phyloP scores from a whole-genome alignment of 2,888 invertebrate species.

The Coremacera marginata region DNA sequence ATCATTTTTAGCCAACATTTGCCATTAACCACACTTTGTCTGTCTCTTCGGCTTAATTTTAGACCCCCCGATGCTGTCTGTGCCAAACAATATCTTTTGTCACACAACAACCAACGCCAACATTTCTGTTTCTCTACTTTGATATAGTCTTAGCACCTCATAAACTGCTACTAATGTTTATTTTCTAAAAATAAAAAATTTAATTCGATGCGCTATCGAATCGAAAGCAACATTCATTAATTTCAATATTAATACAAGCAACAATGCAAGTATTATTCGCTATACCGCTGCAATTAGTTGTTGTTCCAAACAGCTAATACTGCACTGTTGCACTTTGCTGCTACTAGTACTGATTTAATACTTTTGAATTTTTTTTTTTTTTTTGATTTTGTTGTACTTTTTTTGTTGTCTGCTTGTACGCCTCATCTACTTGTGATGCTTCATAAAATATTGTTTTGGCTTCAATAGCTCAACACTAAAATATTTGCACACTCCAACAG shows the following conservation, averaged over 20 bases:
- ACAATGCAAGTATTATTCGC: constrained; percentile 3
- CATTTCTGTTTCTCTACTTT: too few relatives aligned
- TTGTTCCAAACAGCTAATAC: neutral
- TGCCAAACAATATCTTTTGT: too few relatives aligned
- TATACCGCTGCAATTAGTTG: too few relatives aligned
- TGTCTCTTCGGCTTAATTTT: neutral
- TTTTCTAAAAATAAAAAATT: constrained; percentile 2
- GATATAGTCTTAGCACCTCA: neutral
- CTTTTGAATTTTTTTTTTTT: constrained; percentile 52
- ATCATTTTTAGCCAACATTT: neutral
- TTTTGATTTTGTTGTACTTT: constrained; percentile 35
- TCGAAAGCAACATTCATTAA: constrained; percentile 26
- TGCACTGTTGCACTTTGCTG: neutral
- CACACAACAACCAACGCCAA: too few relatives aligned
- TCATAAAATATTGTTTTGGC: constrained; percentile 41
- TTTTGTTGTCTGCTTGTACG: constrained; percentile 37
- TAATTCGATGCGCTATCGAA: constrained; percentile 30
- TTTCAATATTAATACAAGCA: constrained; percentile 25
- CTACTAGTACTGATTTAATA: constrained; percentile 50
- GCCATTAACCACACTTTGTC: neutral
- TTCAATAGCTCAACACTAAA: constrained; percentile 25
- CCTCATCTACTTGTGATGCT: constrained; percentile 45
- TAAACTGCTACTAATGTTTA: neutral
- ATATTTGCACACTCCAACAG: constrained; percentile 34
- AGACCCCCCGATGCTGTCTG: neutral